Evolutionary conservation across 1,140 invertebrate species (phyloP), one percentile per base, ranked within the genome.

Genomic region (Muscidifurax raptorellus): DNA sequence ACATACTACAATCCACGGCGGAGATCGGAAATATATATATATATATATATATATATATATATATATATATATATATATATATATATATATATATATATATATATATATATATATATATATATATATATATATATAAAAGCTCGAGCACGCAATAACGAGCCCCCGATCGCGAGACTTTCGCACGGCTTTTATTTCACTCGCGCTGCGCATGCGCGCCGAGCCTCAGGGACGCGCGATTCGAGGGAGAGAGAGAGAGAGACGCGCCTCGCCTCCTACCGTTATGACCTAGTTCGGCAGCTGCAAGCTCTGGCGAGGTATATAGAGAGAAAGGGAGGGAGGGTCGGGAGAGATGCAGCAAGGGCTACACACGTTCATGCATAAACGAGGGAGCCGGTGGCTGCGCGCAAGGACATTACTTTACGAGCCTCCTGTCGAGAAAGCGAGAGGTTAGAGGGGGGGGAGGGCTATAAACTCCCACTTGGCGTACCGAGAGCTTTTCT

Each of bases 401-500:
- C 52, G 81, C 52, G 75, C 78, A 81, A 85, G 85, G 81, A 80
- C 80, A 27, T 30, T 32, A 74, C 40, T 59, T 59, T 69, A 44
- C 72, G 32, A 75, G 69, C 75, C 71, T 71, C 87, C 85, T 28
- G 72, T n/a, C 69, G 13, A 4, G 47, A 15, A 15, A 52, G 47
- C 0, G 47, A 52, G 47, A 52, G 12, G 5, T 2, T 0, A 15
- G 1, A 15, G 18, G 47, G 1, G 52, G n/a, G 52, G n/a, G 15
- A 40, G 22, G 59, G 76, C 81, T 76, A 83, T 76, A 88, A 85
- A 87, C 80, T 64, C 71, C 71, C 80, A n/a, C 79, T 72, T 86
- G 74, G 80, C 59, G 86, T 88, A 84, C 85, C 86, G 87, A 88
- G 87, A 86, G 80, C 87, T 87, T 88, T 78, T 64, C 28, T 25